Conservation (phyloP, 2,113 vertebrate genomes). For the Todiramphus chloris region DNA sequence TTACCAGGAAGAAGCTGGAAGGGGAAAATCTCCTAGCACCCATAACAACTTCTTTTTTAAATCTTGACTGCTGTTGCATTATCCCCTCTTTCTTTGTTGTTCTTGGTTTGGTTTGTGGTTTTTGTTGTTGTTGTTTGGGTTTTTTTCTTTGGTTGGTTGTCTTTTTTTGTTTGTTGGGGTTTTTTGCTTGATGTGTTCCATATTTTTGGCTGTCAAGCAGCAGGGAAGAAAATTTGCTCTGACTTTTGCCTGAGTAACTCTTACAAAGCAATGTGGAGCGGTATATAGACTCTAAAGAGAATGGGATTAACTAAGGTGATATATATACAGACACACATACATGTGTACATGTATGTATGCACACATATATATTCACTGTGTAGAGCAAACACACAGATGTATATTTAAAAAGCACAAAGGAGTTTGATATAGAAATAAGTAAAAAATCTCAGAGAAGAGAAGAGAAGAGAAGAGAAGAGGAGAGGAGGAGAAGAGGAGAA, state of each 20-base stretch:
- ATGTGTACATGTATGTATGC: no score
- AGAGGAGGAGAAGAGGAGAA: no score
- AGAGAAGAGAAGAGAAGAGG: background rate
- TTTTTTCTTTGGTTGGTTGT: background rate
- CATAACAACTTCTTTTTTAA: background rate
- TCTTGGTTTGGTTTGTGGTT: background rate
- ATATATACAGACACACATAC: background rate
- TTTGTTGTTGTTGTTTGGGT: no score
- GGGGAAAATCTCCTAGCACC: background rate
- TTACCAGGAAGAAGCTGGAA: background rate
- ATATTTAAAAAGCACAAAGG: background rate
- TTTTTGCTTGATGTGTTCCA: background rate
- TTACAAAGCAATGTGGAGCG: constrained; percentile 12
- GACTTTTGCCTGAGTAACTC: constrained; percentile 45
- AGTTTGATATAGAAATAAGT: background rate
- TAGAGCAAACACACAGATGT: background rate
- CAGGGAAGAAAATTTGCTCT: constrained; percentile 34
- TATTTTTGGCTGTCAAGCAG: background rate
- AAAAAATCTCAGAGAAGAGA: constrained; percentile 14
- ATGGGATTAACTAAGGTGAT: constrained; percentile 57
- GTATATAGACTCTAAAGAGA: background rate
- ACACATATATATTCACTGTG: background rate
- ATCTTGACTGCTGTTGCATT: background rate
- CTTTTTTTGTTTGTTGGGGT: background rate
- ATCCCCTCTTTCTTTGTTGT: background rate